Percentiles rank a stretch among this genome's conserved stretches.
Evolutionary conservation across 1,140 invertebrate species (phyloP).

Genomic region (Drosophila parabipectinata): DNA sequence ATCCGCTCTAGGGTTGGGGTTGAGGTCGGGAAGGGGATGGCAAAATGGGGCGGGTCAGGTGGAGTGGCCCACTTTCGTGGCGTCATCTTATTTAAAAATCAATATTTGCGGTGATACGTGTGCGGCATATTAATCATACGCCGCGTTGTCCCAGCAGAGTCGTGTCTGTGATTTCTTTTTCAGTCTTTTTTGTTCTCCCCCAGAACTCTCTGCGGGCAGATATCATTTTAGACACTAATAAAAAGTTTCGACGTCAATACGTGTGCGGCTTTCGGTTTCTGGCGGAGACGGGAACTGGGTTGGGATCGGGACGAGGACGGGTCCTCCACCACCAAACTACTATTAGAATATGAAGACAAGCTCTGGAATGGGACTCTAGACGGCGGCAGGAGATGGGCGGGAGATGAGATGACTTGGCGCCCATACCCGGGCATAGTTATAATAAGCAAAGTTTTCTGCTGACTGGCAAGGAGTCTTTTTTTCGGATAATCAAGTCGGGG

Average conservation of each 20-base stretch:
- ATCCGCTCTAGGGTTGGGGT: slow-evolving; percentile 10
- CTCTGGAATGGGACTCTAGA: slow-evolving; percentile 20
- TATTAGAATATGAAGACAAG: slow-evolving; percentile 62
- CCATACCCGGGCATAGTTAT: slow-evolving; percentile 75
- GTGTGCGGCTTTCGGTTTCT: slow-evolving; percentile 60
- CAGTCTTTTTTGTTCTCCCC: slow-evolving; percentile 6
- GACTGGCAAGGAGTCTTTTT: slow-evolving; percentile 32
- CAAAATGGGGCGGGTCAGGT: background rate
- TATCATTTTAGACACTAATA: slow-evolving; percentile 68
- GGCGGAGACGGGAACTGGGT: background rate
- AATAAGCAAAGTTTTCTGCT: slow-evolving; percentile 75
- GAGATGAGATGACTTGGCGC: slow-evolving; percentile 28
- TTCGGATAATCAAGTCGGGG: slow-evolving; percentile 23
- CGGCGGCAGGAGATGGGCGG: background rate
- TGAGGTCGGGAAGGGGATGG: background rate
- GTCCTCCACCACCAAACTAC: slow-evolving; percentile 4
- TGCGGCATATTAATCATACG: slow-evolving; percentile 79
- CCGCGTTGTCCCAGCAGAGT: slow-evolving; percentile 59
- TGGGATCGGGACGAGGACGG: background rate
- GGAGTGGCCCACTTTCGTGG: slow-evolving; percentile 53
- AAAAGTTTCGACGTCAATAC: slow-evolving; percentile 75
- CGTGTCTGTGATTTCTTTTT: slow-evolving; percentile 67
- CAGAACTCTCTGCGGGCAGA: background rate
- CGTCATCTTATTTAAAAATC: slow-evolving; percentile 82
- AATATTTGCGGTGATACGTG: slow-evolving; percentile 76